phyloP scores from a whole-genome alignment of 2,113 vertebrate genomes.

The Sialia sialis region DNA sequence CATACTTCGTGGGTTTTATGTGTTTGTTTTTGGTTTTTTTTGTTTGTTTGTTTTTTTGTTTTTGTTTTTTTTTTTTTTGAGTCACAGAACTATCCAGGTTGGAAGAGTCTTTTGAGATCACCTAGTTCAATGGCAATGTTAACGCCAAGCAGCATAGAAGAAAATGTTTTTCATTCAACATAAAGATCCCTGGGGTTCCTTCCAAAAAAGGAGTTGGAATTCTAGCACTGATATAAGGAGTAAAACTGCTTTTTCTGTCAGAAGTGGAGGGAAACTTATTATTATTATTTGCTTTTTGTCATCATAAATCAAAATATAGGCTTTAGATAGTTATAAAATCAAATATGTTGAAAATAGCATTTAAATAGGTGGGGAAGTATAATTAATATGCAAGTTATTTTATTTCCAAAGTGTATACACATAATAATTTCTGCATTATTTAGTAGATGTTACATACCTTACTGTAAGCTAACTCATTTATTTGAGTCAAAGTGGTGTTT shows the following conservation, averaged over 20 bases:
- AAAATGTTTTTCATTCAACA: neutral
- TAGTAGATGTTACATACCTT: neutral
- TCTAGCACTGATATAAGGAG: neutral
- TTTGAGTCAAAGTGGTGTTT: neutral
- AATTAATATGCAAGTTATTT: neutral
- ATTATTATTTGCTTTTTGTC: neutral
- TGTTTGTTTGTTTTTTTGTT: neutral
- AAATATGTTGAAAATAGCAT: neutral
- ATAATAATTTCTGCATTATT: neutral
- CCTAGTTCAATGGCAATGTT: neutral
- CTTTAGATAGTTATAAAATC: neutral
- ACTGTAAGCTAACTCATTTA: neutral
- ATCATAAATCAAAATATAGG: neutral
- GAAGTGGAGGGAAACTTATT: rapidly evolving
- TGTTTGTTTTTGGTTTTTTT: neutral
- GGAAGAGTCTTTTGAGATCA: neutral
- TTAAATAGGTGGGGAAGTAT: neutral
- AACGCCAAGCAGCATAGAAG: neutral
- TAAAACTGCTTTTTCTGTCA: neutral
- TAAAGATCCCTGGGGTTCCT: neutral
- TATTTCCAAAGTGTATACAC: neutral
- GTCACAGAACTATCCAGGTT: neutral
- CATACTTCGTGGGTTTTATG: rapidly evolving
- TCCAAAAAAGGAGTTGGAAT: neutral
- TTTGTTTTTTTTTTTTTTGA: neutral